Percentiles rank a stretch among this genome's conserved stretches.
These are phyloP conservation scores for Monopis laevigella DNA, from an alignment of 2,888 invertebrate species.

Conservation along the genomic window DNA sequence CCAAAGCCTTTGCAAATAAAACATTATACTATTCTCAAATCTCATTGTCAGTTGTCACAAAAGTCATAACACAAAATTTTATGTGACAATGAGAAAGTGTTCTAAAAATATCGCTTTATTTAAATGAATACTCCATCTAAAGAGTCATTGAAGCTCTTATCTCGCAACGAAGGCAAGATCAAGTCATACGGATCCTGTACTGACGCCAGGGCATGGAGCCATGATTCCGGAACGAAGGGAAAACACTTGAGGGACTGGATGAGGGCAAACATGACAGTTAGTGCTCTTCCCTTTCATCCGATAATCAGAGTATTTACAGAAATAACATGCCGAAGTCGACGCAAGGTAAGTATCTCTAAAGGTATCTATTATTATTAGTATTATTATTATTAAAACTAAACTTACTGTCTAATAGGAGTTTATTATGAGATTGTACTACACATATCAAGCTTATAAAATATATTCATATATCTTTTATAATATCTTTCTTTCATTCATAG, in stretches of 20 bases:
- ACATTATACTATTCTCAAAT: too few relatives aligned
- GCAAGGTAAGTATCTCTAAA: slow-evolving; percentile 28
- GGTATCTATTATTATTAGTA: background rate
- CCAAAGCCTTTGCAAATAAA: too few relatives aligned
- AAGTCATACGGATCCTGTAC: slow-evolving; percentile 61
- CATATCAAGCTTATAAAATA: background rate
- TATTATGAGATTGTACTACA: background rate
- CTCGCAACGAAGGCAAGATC: slow-evolving; percentile 62
- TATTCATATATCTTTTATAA: background rate
- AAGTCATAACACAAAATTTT: too few relatives aligned
- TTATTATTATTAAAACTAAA: too few relatives aligned
- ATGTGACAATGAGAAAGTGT: too few relatives aligned
- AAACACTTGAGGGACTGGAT: slow-evolving; percentile 55
- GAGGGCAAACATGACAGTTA: slow-evolving; percentile 43
- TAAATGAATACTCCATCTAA: slow-evolving; percentile 38
- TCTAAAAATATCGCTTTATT: too few relatives aligned
- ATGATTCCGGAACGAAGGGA: slow-evolving; percentile 34
- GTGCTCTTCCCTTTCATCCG: slow-evolving; percentile 34
- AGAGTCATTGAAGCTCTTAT: slow-evolving; percentile 29
- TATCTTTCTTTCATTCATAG: background rate
- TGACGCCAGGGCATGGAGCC: slow-evolving; percentile 67
- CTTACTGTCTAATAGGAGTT: too few relatives aligned
- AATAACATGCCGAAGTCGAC: slow-evolving; percentile 37
- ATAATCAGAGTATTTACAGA: slow-evolving; percentile 31
- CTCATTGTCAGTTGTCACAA: too few relatives aligned